Evolutionary conservation across 2,113 vertebrate species (phyloP).

Genomic region (Pterocles gutturalis): DNA sequence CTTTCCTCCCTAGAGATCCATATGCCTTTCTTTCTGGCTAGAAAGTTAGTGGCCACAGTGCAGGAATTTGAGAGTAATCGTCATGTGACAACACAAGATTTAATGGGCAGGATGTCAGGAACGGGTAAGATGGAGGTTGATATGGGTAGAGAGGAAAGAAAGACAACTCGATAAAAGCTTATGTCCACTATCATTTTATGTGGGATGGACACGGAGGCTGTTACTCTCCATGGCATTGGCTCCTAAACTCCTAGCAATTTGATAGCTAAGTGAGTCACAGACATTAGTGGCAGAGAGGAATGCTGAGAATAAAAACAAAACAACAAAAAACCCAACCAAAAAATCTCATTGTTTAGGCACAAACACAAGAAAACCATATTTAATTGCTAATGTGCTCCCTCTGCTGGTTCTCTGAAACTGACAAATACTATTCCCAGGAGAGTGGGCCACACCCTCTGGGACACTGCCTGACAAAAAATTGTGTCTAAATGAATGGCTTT

Average conservation of each 20-base stretch:
- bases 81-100: not conserved
- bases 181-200: not conserved
- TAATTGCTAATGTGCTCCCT: conserved; percentile 71
- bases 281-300: conserved; percentile 17
- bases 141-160: not conserved
- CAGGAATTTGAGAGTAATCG: not conserved
- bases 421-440: conserved; percentile 33
- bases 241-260: not conserved
- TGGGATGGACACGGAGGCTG: not conserved
- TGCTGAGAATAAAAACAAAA: conserved; percentile 57
- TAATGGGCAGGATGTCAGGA: not conserved
- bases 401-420: conserved; percentile 54
- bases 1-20: not conserved
- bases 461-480: conserved; percentile 3
- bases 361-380: conserved; percentile 36
- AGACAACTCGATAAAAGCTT: not conserved
- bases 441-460: conserved; percentile 37
- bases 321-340: conserved; percentile 10
- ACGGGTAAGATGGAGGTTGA: not conserved
- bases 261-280: conserved; percentile 46
- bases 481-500: not conserved
- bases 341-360: conserved; percentile 56
- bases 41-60: conserved; percentile 11
- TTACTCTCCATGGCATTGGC: conserved; percentile 5
- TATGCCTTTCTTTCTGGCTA: conserved; percentile 7